phyloP scores from a whole-genome alignment of 2,113 vertebrate genomes.

The Prolemur simus region DNA sequence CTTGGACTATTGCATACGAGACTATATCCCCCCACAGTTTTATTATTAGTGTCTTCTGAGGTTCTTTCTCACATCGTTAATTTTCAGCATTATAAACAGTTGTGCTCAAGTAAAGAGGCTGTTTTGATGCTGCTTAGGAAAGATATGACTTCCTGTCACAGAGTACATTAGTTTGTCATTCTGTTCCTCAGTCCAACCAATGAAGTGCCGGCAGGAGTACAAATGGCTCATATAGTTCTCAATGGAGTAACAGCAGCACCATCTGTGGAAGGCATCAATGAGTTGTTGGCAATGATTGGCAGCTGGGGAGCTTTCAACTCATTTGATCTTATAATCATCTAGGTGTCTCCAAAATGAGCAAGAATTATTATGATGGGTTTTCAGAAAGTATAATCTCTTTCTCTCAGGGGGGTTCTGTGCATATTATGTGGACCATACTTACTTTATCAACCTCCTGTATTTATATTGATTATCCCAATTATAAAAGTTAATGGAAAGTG shows the following conservation, averaged over 20 bases:
- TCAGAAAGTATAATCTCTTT: not conserved
- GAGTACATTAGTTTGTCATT: constrained; percentile 49
- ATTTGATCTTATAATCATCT: constrained; percentile 54
- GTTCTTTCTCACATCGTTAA: not conserved
- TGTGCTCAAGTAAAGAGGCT: not conserved
- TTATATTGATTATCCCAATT: not conserved
- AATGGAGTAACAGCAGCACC: constrained; percentile 67
- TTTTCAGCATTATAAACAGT: not conserved
- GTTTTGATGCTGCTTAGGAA: constrained; percentile 57
- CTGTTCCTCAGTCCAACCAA: constrained; percentile 68
- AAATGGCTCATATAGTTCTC: constrained; percentile 75
- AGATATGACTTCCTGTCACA: constrained; percentile 59
- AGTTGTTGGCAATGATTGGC: constrained; percentile 31
- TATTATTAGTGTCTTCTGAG: not conserved
- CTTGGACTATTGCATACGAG: not conserved
- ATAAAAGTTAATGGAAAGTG: not conserved
- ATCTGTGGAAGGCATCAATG: constrained; percentile 68
- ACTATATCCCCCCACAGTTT: not conserved
- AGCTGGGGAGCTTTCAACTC: constrained; percentile 58
- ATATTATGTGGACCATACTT: not conserved
- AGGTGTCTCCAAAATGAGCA: constrained; percentile 48
- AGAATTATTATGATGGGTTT: constrained; percentile 49
- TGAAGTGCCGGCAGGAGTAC: constrained; percentile 61
- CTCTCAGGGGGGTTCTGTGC: not conserved
- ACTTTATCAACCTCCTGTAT: not conserved